These are phyloP conservation scores for Megaceryle alcyon DNA, from an alignment of 2,797 vertebrate genomes.

Conservation along the genomic window DNA sequence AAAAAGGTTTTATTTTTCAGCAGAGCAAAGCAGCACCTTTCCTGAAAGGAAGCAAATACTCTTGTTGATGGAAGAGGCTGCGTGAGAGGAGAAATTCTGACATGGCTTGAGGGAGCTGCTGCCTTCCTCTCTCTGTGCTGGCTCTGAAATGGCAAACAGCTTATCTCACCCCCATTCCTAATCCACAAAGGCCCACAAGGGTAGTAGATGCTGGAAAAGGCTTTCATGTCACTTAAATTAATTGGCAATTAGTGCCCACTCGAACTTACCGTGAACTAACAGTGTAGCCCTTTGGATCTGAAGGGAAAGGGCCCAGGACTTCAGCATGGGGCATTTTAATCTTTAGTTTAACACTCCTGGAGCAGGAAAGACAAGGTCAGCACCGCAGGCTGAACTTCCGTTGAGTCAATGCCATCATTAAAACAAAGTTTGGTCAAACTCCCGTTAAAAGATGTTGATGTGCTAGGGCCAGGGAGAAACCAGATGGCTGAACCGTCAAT, in stretches of 20 bases:
- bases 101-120: not conserved
- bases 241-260: not conserved
- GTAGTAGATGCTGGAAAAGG: not conserved
- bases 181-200: not conserved
- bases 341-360: not conserved
- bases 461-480: not conserved
- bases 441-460: not conserved
- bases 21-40: constrained; percentile 14
- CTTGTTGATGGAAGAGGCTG: constrained; percentile 34
- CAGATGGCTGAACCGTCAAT: not conserved
- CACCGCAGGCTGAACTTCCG: not conserved
- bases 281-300: not conserved
- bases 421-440: not conserved
- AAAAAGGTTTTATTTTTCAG: constrained; percentile 27
- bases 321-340: fast-evolving
- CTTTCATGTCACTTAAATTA: not conserved
- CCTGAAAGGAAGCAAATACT: constrained; percentile 56
- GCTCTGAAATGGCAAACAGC: not conserved
- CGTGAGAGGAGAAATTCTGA: not conserved
- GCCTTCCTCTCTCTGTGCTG: not conserved
- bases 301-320: not conserved
- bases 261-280: not conserved
- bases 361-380: constrained; percentile 59
- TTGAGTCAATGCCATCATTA: constrained; percentile 2
- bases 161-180: not conserved